These are phyloP conservation scores for Electrophaes corylata DNA, from an alignment of 2,888 invertebrate species.

Conservation along the genomic window DNA sequence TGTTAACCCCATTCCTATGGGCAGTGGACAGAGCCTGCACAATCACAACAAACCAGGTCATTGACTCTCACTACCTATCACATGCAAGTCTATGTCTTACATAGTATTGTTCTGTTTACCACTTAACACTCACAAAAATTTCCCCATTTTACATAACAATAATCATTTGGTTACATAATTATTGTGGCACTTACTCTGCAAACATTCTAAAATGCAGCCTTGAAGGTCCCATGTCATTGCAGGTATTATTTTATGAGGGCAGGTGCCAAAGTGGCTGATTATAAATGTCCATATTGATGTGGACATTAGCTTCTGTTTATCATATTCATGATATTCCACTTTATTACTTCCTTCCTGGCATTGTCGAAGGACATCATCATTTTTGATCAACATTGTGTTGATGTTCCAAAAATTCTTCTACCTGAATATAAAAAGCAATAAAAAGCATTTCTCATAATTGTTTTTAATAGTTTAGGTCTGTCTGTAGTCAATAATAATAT, in stretches of 20 bases:
- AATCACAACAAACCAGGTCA: conserved; percentile 22
- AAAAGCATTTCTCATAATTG: no score
- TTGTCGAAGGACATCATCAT: background rate
- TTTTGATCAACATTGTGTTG: background rate
- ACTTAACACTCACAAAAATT: background rate
- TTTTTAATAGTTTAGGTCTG: no score
- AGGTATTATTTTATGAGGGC: conserved; percentile 5
- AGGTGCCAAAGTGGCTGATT: background rate
- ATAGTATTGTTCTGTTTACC: background rate
- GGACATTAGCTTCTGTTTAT: background rate
- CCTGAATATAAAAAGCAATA: no score
- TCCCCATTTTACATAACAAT: conserved; percentile 11
- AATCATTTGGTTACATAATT: conserved; percentile 12
- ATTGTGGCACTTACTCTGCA: background rate
- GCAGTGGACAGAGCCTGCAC: conserved; percentile 5
- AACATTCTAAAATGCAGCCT: conserved; percentile 6
- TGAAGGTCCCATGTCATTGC: background rate
- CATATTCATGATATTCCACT: background rate
- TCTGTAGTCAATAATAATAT: no score
- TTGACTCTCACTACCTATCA: conserved; percentile 9
- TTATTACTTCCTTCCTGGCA: conserved; percentile 5
- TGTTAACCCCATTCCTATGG: conserved; percentile 13
- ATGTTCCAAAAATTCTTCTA: no score
- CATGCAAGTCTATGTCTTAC: background rate
- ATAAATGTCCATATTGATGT: conserved; percentile 7